These are phyloP conservation scores for Leptopilina boulardi DNA, from an alignment of 1,140 invertebrate species.

Conservation along the genomic window DNA sequence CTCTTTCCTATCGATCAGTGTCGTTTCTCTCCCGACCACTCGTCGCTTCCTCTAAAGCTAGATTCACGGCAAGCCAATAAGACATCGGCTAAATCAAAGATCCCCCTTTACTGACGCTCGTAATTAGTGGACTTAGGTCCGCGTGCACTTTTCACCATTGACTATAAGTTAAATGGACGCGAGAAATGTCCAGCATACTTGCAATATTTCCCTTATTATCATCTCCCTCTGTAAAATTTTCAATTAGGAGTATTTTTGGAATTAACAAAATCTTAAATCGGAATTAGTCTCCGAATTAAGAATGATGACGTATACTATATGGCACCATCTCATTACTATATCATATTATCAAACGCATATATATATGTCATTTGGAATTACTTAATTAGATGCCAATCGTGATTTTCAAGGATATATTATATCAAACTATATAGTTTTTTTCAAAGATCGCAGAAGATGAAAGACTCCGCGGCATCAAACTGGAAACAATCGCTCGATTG, in stretches of 20 bases:
- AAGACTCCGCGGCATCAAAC: conserved; percentile 33
- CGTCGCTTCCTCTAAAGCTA: conserved; percentile 20
- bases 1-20: conserved; percentile 67
- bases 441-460: conserved; percentile 13
- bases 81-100: conserved; percentile 39
- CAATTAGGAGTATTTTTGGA: too few relatives aligned
- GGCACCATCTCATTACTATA: background rate
- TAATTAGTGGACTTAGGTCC: conserved; percentile 49
- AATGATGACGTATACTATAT: too few relatives aligned
- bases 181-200: too few relatives aligned
- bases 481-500: conserved; percentile 57
- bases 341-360: background rate
- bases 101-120: conserved; percentile 45
- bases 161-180: conserved; percentile 36
- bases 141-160: conserved; percentile 22
- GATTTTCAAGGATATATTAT: background rate
- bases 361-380: conserved; percentile 25
- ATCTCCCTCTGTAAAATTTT: too few relatives aligned
- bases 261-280: too few relatives aligned
- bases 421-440: too few relatives aligned
- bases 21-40: conserved; percentile 38
- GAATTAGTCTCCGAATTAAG: too few relatives aligned
- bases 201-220: too few relatives aligned
- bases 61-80: background rate
- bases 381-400: conserved; percentile 34